Base-by-base conservation (phyloP, 2,888 invertebrate genomes). In the Maniola hyperantus region DNA sequence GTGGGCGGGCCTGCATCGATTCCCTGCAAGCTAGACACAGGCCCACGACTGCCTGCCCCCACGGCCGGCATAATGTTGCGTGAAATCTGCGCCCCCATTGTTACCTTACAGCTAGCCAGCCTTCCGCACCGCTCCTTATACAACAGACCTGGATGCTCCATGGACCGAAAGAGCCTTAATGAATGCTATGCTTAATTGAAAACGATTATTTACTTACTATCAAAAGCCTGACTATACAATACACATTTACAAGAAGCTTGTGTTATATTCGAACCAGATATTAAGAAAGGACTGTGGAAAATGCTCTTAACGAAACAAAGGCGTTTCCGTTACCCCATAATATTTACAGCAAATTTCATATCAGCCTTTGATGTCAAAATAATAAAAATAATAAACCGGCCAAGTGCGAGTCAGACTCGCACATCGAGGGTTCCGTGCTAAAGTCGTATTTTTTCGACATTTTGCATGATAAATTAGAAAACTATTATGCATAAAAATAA, bases 41-140 rank as follows among this genome's bases (percentile, higher is more conserved):
- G 66, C 66, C 62, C 64, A 74, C 75, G 72, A 70, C 73, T 73
- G 74, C 74, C 73, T 73, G 75, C 79, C 77, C 67, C 72, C 70
- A 55, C 68, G 68, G 68, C 65, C 65, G 64, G 65, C 86, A 89
- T 88, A 91, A 91, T 90, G 90, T 88, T 86, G 88, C 91, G 90
- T 91, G 84, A 90, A 91, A 89, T 89, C 85, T 82, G 84, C 83
- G 80, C 83, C 81, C 81, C 85, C 76, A 85, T 88, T 88, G 87
- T 87, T 87, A 84, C 84, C 83, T 85, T 80, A 79, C 79, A 75
- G 78, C 82, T 74, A 80, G 75, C 80, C 82, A 79, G 74, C 79
- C 81, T 76, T 74, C 78, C 80, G 79, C 76, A 75, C 69, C 78
- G 75, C 71, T 79, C 80, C 77, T 83, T 81, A 79, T 80, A 79